These are phyloP conservation scores for Caenorhabditis becei DNA, from an alignment of 2,888 invertebrate species.

Conservation along the genomic window DNA sequence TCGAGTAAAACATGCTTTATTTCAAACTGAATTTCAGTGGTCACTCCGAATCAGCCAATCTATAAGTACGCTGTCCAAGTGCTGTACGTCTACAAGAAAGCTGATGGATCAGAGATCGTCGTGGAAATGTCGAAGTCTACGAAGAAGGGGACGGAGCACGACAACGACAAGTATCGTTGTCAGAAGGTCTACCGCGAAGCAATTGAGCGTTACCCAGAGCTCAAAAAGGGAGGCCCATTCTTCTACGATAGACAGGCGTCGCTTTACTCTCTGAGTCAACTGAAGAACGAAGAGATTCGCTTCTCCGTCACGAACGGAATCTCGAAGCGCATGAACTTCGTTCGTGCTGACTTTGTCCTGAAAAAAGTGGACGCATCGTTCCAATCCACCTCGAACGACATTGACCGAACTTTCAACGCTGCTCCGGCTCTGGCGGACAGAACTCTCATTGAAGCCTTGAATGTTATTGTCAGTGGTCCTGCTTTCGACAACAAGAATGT, in stretches of 20 bases:
- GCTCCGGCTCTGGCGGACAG: slow-evolving; percentile 20
- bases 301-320: slow-evolving; percentile 23
- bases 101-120: slow-evolving; percentile 6
- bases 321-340: slow-evolving; percentile 29
- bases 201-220: slow-evolving; percentile 1
- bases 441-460: slow-evolving; percentile 44
- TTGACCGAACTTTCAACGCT: slow-evolving; percentile 30
- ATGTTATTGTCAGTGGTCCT: slow-evolving; percentile 33
- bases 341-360: slow-evolving; percentile 33
- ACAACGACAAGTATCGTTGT: slow-evolving; percentile 30
- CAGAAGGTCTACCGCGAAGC: slow-evolving; percentile 37
- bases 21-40: not conserved
- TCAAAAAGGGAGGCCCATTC: slow-evolving; percentile 24
- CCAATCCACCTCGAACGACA: slow-evolving; percentile 49
- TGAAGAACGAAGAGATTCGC: slow-evolving; percentile 13
- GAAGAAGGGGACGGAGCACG: slow-evolving; percentile 36
- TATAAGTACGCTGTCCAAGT: slow-evolving; percentile 42
- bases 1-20: not conserved
- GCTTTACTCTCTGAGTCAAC: slow-evolving; percentile 18
- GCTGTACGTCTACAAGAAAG: slow-evolving; percentile 19
- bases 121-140: slow-evolving; percentile 38
- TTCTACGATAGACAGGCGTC: slow-evolving; percentile 49
- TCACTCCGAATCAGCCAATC: slow-evolving; percentile 35
- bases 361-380: slow-evolving; percentile 40
- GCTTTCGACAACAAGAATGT: slow-evolving; percentile 46